Conservation (phyloP, 1,140 invertebrate species). For the Leptopilina boulardi region DNA sequence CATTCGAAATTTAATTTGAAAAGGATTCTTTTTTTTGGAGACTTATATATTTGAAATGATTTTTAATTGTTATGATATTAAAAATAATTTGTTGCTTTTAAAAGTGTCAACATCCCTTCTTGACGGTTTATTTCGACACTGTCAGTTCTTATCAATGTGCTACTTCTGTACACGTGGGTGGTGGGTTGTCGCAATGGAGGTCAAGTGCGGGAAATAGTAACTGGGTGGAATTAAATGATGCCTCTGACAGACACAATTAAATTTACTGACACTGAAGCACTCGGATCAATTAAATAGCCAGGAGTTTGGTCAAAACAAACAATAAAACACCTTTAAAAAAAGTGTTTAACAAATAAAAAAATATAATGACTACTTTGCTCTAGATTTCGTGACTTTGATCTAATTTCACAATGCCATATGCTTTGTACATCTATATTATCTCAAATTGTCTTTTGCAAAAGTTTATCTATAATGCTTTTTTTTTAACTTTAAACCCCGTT, state of each 20-base stretch:
- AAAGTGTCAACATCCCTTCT: background rate
- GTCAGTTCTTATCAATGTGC: slow-evolving; percentile 1
- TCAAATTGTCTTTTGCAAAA: background rate
- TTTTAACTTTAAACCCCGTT: background rate
- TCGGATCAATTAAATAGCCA: slow-evolving; percentile 8
- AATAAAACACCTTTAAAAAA: slow-evolving; percentile 7
- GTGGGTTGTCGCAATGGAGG: slow-evolving; percentile 18
- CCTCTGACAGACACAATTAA: slow-evolving; percentile 10
- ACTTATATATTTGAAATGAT: background rate
- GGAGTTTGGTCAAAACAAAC: slow-evolving; percentile 5
- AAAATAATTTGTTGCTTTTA: background rate
- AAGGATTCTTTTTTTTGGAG: background rate
- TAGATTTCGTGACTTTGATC: background rate
- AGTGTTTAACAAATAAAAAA: background rate
- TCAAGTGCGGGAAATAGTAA: slow-evolving; percentile 31
- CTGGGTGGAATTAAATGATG: slow-evolving; percentile 29
- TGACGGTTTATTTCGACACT: slow-evolving; percentile 14
- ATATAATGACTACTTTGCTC: background rate
- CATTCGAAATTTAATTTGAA: no score
- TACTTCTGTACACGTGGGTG: slow-evolving; percentile 11
- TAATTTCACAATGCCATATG: background rate
- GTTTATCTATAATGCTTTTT: background rate
- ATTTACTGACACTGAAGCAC: background rate
- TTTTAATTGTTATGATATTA: background rate
- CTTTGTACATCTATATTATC: background rate